These are phyloP conservation scores for Cordilura impudica DNA, from an alignment of 2,888 invertebrate species.

Conservation along the genomic window DNA sequence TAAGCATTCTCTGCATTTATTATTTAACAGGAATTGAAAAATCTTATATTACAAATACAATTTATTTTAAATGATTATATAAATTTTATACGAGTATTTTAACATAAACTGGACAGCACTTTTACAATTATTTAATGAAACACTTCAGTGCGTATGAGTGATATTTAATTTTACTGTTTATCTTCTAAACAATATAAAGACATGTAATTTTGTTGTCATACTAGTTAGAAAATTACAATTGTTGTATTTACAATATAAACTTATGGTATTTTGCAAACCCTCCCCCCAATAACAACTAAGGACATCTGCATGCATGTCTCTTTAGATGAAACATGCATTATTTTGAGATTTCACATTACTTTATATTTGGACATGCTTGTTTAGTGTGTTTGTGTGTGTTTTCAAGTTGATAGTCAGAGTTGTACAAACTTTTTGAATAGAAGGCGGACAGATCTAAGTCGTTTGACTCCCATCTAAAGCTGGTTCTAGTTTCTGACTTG, in stretches of 20 bases:
- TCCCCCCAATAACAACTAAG: neutral
- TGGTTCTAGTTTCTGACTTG: too few species aligned
- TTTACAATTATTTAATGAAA: neutral
- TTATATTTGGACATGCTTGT: neutral
- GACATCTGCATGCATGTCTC: neutral
- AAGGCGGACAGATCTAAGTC: too few species aligned
- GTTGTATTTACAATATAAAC: conserved; percentile 21
- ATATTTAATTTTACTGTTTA: neutral
- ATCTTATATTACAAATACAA: neutral
- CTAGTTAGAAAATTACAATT: conserved; percentile 18
- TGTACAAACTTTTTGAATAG: neutral
- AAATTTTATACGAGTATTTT: too few species aligned
- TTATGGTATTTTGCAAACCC: neutral
- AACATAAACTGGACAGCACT: neutral
- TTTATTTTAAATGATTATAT: too few species aligned
- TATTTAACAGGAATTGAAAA: neutral
- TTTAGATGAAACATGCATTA: neutral
- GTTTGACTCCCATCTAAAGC: too few species aligned
- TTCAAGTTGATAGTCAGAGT: neutral
- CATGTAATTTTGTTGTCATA: conserved; percentile 52
- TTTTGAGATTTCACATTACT: neutral
- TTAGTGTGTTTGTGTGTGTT: too few species aligned
- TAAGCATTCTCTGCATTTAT: neutral
- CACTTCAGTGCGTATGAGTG: neutral
- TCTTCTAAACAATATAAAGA: neutral